Conservation (phyloP, 2,797 vertebrate genomes). For the Darevskia nairensis region DNA sequence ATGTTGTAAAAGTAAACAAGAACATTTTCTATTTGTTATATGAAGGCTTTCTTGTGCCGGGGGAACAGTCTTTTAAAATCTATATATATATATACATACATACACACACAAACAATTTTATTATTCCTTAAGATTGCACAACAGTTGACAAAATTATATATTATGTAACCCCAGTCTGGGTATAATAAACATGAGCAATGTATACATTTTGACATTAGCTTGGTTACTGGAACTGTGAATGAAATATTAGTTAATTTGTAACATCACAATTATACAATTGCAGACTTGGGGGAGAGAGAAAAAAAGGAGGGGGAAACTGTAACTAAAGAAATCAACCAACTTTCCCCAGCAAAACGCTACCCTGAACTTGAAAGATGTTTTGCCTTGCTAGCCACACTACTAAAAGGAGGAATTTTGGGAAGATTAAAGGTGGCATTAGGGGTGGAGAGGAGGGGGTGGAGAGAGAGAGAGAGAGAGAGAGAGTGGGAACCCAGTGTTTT, state of each 20-base stretch:
- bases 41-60: background rate
- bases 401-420: conserved; percentile 42
- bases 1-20: conserved; percentile 47
- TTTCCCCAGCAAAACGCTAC: conserved; percentile 23
- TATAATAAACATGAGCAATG: background rate
- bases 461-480: too few species aligned
- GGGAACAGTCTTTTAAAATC: background rate
- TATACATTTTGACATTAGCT: background rate
- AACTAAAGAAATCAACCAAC: too few species aligned
- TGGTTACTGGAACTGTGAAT: background rate
- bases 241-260: conserved; percentile 25
- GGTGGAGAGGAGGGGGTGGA: background rate
- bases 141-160: background rate
- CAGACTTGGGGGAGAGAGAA: background rate
- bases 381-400: conserved; percentile 42
- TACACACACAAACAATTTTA: background rate
- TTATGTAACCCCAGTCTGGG: background rate
- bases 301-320: background rate
- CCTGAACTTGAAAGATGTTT: background rate
- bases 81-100: background rate
- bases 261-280: conserved; percentile 42
- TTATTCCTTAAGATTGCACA: background rate
- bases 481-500: conserved; percentile 21
- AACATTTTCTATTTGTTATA: conserved; percentile 53
- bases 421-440: background rate